Conservation (phyloP, 2,888 invertebrate genomes). For the Petrolisthes cinctipes region DNA sequence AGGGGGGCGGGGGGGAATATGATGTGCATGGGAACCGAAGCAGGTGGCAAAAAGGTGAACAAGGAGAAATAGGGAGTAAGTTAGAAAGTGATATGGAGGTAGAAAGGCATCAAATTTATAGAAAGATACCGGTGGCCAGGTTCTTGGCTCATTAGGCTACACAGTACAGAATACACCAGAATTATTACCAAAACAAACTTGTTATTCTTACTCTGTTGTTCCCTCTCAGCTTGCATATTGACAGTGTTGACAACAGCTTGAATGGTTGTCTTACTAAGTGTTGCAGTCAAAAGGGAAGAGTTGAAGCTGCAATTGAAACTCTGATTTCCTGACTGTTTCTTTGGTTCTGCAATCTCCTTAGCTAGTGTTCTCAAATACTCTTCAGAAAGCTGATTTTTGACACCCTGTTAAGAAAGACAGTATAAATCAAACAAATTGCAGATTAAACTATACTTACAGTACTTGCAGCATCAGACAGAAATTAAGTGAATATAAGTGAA, state of each 20-base stretch:
- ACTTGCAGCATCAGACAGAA: too few relatives aligned
- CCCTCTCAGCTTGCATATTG: conserved; percentile 23
- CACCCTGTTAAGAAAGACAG: conserved; percentile 14
- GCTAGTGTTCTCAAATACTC: conserved; percentile 35
- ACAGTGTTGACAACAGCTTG: conserved; percentile 32
- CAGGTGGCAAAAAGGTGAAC: too few relatives aligned
- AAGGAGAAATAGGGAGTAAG: too few relatives aligned
- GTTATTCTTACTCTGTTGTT: conserved; percentile 6
- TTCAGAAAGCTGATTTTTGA: conserved; percentile 13
- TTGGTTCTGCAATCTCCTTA: conserved; percentile 24
- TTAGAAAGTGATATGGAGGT: too few relatives aligned
- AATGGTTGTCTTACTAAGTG: conserved; percentile 34
- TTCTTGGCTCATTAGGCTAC: too few relatives aligned
- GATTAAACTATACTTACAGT: too few relatives aligned
- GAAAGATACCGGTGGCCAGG: too few relatives aligned
- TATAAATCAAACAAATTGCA: too few relatives aligned
- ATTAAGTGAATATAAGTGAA: too few relatives aligned
- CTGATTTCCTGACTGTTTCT: conserved; percentile 15
- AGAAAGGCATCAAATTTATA: too few relatives aligned
- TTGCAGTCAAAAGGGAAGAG: conserved; percentile 23
- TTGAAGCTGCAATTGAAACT: conserved; percentile 48
- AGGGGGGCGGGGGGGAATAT: too few relatives aligned
- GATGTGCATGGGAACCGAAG: too few relatives aligned
- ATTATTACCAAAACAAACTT: not conserved
- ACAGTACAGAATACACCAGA: not conserved